These are phyloP conservation scores for Mya arenaria DNA, from an alignment of 1,140 invertebrate genomes.

Conservation along the genomic window DNA sequence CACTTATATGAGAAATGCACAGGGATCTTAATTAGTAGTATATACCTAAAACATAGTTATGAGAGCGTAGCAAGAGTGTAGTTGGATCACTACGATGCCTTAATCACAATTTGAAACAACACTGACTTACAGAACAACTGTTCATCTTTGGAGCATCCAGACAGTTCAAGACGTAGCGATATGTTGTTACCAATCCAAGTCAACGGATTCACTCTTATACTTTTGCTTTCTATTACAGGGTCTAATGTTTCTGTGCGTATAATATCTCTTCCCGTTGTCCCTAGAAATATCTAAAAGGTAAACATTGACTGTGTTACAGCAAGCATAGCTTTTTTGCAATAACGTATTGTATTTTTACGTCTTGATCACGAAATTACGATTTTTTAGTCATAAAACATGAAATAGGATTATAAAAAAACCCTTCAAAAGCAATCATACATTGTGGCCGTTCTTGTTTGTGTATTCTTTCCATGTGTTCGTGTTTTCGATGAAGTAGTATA, in stretches of 20 bases:
- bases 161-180: slow-evolving; percentile 68
- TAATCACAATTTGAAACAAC: no score
- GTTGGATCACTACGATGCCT: no score
- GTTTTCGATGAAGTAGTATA: slow-evolving; percentile 61
- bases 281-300: slow-evolving; percentile 64
- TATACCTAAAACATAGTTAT: no score
- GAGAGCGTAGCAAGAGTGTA: no score
- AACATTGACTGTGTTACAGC: no score
- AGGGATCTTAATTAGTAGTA: no score
- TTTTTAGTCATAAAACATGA: no score
- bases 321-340: no score
- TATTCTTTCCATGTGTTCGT: slow-evolving; percentile 58
- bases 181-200: slow-evolving; percentile 65
- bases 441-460: slow-evolving; percentile 52
- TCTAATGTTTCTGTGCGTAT: slow-evolving; percentile 58
- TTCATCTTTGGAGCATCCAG: slow-evolving; percentile 67
- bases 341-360: no score
- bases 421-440: slow-evolving; percentile 61
- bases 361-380: no score
- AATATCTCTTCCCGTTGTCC: slow-evolving; percentile 56
- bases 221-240: slow-evolving; percentile 57
- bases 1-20: no score
- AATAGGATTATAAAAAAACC: no score
- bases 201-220: slow-evolving; percentile 66
- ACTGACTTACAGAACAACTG: slow-evolving; percentile 69